Conservation (phyloP, 2,797 vertebrate species). For the Periparus ater region DNA sequence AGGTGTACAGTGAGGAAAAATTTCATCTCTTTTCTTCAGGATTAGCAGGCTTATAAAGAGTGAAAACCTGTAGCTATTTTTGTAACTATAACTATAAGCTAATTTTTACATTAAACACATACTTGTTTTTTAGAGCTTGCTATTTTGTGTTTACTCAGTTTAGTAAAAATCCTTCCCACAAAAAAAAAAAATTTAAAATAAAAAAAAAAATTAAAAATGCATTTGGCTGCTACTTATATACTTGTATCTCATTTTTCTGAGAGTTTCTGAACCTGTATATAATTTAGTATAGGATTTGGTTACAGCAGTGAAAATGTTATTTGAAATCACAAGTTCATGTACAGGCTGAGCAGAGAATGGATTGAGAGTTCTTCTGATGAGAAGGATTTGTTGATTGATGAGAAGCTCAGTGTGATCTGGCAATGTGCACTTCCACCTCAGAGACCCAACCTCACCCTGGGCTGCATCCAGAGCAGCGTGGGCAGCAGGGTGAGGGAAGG, state of each 20-base stretch:
- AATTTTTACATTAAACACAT: background rate
- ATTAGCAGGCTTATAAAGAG: background rate
- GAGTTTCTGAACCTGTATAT: background rate
- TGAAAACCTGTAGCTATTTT: background rate
- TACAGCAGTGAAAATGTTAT: background rate
- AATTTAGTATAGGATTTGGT: background rate
- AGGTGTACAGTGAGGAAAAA: constrained; percentile 19
- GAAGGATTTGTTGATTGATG: background rate
- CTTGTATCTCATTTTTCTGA: background rate
- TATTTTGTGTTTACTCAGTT: background rate
- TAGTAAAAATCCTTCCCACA: background rate
- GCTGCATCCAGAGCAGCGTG: background rate
- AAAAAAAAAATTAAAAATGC: too few relatives aligned
- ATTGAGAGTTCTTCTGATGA: background rate
- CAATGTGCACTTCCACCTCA: background rate
- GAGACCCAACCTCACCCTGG: background rate
- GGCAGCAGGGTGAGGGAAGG: background rate
- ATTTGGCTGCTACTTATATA: background rate
- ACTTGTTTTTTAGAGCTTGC: background rate
- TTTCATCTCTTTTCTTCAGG: background rate
- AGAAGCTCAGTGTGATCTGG: background rate
- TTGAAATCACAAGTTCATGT: background rate
- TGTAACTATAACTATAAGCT: background rate
- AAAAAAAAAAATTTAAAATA: background rate
- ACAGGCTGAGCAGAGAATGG: background rate